Conservation (phyloP, 2,888 invertebrate genomes). For the Lapara coniferarum region DNA sequence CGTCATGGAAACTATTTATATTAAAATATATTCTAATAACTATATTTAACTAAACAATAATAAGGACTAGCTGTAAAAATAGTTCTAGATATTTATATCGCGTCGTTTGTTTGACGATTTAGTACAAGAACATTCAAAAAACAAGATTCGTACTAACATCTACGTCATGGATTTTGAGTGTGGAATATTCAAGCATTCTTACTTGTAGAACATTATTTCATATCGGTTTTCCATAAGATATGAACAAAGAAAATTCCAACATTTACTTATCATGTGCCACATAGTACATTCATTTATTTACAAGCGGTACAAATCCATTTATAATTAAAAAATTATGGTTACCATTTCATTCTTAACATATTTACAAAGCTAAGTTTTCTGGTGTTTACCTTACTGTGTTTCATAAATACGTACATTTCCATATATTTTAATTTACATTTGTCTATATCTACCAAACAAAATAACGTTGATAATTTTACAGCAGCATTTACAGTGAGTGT, state of each 20-base stretch:
- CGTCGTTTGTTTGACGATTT: constrained; percentile 31
- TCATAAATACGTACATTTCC: constrained; percentile 80
- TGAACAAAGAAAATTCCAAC: constrained; percentile 26
- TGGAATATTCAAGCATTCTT: neutral
- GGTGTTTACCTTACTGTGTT: constrained; percentile 83
- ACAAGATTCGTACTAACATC: constrained; percentile 12
- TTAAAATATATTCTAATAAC: constrained; percentile 70
- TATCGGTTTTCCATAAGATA: neutral
- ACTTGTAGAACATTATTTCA: constrained; percentile 13
- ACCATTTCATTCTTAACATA: constrained; percentile 72
- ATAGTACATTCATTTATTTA: constrained; percentile 57
- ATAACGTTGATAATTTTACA: constrained; percentile 67
- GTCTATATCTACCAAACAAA: constrained; percentile 74
- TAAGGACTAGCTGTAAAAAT: constrained; percentile 81
- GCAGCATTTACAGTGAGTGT: constrained; percentile 65
- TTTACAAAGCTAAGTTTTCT: constrained; percentile 79
- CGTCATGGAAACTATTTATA: constrained; percentile 62
- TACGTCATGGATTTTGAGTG: neutral
- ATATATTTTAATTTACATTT: constrained; percentile 77
- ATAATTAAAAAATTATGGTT: constrained; percentile 68
- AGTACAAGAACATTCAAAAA: constrained; percentile 17
- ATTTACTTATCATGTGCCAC: constrained; percentile 29
- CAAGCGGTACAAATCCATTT: constrained; percentile 69
- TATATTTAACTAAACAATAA: constrained; percentile 71
- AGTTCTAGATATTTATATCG: constrained; percentile 66